Conservation (phyloP, 2,113 vertebrate species). For the Thamnaconus septentrionalis region DNA sequence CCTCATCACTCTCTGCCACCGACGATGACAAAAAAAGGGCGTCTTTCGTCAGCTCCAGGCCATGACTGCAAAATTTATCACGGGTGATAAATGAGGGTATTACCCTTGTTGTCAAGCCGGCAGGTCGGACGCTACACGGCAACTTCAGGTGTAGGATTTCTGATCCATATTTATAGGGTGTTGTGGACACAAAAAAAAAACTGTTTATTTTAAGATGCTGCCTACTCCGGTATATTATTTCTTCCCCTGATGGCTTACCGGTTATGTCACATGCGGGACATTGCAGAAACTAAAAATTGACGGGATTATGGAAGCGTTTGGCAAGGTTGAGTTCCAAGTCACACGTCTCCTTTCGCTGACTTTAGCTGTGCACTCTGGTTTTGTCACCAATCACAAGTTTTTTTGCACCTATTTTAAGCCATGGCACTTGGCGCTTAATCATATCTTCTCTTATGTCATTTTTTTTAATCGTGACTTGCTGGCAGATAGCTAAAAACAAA, state of each 20-base stretch:
- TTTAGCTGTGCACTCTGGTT: too few species aligned
- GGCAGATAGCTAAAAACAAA: too few species aligned
- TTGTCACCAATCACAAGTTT: too few species aligned
- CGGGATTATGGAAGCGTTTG: slow-evolving; percentile 39
- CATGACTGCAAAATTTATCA: slow-evolving; percentile 48
- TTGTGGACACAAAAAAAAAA: slow-evolving; percentile 40
- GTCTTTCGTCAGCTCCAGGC: slow-evolving; percentile 30
- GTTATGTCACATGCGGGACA: slow-evolving; percentile 58
- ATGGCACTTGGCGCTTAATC: too few species aligned
- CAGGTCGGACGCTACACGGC: slow-evolving; percentile 23
- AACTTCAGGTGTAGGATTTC: slow-evolving; percentile 68
- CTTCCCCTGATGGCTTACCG: slow-evolving; percentile 43
- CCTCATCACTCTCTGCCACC: slow-evolving; percentile 35
- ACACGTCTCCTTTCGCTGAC: too few species aligned
- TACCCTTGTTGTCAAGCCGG: slow-evolving; percentile 48
- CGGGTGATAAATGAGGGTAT: slow-evolving; percentile 52
- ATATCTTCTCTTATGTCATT: too few species aligned
- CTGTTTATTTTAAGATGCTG: slow-evolving; percentile 72
- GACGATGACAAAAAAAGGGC: slow-evolving; percentile 12
- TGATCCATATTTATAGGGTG: slow-evolving; percentile 63
- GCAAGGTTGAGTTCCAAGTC: too few species aligned
- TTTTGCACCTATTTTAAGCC: too few species aligned
- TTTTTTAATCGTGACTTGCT: too few species aligned
- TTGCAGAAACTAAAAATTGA: slow-evolving; percentile 71
- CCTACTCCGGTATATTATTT: slow-evolving; percentile 31